Evolutionary conservation across 2,888 invertebrate species (phyloP).

Genomic region (Drosophila testacea): DNA sequence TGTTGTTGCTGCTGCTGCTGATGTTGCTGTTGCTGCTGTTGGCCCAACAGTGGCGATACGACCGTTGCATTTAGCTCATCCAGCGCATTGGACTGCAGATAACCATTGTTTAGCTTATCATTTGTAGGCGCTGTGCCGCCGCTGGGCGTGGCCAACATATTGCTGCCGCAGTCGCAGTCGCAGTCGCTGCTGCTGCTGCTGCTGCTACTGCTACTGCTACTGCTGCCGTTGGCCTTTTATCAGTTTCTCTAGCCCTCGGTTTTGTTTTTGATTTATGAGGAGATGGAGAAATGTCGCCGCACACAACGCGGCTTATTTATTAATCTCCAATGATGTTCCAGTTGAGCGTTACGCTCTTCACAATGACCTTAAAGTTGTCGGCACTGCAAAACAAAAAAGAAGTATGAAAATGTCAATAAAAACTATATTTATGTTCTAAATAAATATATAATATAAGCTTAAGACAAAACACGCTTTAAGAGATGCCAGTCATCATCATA

Average conservation of each 20-base stretch:
- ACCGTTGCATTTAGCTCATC: conserved; percentile 69
- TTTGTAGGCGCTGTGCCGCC: conserved; percentile 51
- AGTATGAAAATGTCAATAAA: background rate
- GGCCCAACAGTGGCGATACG: conserved; percentile 71
- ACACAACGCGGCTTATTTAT: conserved; percentile 8
- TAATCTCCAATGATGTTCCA: conserved; percentile 29
- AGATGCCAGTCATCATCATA: background rate
- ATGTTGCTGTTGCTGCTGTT: conserved; percentile 37
- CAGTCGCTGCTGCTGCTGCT: conserved; percentile 28
- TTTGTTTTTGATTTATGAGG: conserved; percentile 28
- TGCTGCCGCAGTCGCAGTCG: conserved; percentile 24
- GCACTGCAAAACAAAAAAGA: conserved; percentile 37
- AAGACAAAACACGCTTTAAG: background rate
- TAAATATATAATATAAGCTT: too few relatives aligned
- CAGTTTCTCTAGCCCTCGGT: conserved; percentile 1
- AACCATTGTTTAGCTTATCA: conserved; percentile 84
- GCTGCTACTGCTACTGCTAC: background rate
- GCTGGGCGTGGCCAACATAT: conserved; percentile 64
- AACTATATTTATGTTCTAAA: background rate
- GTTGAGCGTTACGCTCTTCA: conserved; percentile 23
- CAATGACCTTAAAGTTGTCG: conserved; percentile 37
- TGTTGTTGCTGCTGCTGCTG: conserved; percentile 23
- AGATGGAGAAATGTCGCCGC: conserved; percentile 3
- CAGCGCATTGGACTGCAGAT: conserved; percentile 70
- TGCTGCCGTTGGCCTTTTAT: conserved; percentile 2